These are phyloP conservation scores for Drosophila kanekoi DNA, from an alignment of 2,888 invertebrate genomes.

Conservation along the genomic window DNA sequence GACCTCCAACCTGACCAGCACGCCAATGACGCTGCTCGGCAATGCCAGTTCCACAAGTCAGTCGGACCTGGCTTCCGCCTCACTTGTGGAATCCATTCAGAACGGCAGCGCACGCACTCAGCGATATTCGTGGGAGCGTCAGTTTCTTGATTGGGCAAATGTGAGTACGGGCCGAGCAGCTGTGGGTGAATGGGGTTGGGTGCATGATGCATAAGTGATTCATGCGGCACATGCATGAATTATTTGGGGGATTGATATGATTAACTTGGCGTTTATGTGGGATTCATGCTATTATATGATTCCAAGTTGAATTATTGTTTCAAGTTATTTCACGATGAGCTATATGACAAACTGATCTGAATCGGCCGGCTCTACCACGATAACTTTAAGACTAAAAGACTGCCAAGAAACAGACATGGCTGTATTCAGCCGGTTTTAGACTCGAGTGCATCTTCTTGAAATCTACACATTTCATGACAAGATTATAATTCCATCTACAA, in stretches of 20 bases:
- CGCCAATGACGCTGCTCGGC: too few species aligned
- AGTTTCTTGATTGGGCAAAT: conserved; percentile 72
- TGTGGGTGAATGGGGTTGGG: background rate
- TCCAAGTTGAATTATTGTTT: too few species aligned
- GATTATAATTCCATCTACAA: background rate
- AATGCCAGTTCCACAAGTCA: background rate
- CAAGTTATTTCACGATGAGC: too few species aligned
- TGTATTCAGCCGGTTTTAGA: too few species aligned
- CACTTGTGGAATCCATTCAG: background rate
- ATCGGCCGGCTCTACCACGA: too few species aligned
- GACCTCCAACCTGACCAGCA: conserved; percentile 22
- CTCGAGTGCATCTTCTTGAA: too few species aligned
- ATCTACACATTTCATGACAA: background rate
- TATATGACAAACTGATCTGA: too few species aligned
- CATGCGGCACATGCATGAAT: background rate
- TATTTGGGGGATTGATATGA: conserved; percentile 5
- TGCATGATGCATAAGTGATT: conserved; percentile 1
- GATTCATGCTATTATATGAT: background rate
- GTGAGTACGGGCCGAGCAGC: conserved; percentile 54
- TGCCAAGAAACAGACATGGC: too few species aligned
- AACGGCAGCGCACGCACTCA: conserved; percentile 21
- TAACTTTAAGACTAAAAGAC: too few species aligned
- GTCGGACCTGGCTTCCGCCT: conserved; percentile 4
- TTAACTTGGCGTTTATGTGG: background rate
- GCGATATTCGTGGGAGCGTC: conserved; percentile 69